Base-by-base conservation (phyloP, 1,140 invertebrate species). In the Olivierus martensii region DNA sequence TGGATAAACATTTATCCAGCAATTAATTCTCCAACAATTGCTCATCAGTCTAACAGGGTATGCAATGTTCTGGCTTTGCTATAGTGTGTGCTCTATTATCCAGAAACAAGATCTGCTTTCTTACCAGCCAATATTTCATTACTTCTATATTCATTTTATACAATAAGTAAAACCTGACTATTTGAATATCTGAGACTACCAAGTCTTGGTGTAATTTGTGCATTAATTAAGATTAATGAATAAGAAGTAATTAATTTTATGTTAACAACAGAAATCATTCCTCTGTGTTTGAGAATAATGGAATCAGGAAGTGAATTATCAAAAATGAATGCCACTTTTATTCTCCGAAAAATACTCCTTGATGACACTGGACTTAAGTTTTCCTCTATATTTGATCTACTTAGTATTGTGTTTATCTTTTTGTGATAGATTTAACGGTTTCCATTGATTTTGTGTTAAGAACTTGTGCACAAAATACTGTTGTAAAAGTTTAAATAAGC, bases 211-310 rank as follows among this genome's bases (percentile, higher is more conserved):
- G 95, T 99, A 2, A 99, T 99, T 69, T 95, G 95, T 43, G 95
- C 95, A 34, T 69, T 99, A 60, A 95, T 99, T 0, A 99, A 84
- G 80, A 95, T 91, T 59, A 93, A 98, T 75, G 94, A 98, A 73
- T 88, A 94, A 70, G 92, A 97, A 72, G 93, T 98, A 0, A 97
- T 99, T 14, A 95, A 90, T 44, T 99, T 99, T 66, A 71, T 99
- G 3, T 74, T 99, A 17, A 95, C 91, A 3, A 99, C 95, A 10
- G 95, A 99, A 75, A 99, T 81, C 36, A 99, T 99, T 63, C 95
- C 95, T 0, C 72, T 99, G 0, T 99, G 95, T 69, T 71, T 99
- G 41, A 77, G 92, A 52, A 99, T 99, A 44, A 99, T 99, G 95
- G 95, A 99, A 75, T 89, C 91, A 66, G 46, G 73, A 22, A 94